phyloP scores from a whole-genome alignment of 2,797 vertebrate species.

The Huso huso region DNA sequence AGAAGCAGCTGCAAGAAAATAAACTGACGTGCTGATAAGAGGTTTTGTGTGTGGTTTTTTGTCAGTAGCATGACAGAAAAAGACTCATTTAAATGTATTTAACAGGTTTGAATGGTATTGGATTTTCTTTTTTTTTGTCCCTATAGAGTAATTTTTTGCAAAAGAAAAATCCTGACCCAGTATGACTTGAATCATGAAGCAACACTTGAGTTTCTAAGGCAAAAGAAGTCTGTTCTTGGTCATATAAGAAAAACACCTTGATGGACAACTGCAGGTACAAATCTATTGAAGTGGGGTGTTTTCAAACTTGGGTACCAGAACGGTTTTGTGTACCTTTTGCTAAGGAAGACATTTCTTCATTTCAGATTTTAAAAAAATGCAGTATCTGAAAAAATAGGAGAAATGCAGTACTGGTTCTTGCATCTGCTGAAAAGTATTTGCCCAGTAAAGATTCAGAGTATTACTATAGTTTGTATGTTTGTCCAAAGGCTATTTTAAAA shows the following conservation, averaged over 20 bases:
- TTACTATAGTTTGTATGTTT: no score
- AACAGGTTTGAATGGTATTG: no score
- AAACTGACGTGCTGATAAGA: no score
- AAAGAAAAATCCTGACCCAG: conserved; percentile 51
- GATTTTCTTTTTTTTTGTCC: not conserved
- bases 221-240: conserved; percentile 50
- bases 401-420: not conserved
- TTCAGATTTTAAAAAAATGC: not conserved
- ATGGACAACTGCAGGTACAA: conserved; percentile 63
- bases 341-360: not conserved
- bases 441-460: no score
- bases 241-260: conserved; percentile 47
- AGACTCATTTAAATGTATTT: not conserved
- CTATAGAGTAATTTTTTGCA: conserved; percentile 47
- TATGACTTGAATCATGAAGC: conserved; percentile 51
- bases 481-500: not conserved
- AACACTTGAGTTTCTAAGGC: conserved; percentile 52
- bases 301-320: no score
- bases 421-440: no score
- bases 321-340: no score
- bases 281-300: not conserved
- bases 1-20: no score
- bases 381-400: not conserved
- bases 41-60: not conserved
- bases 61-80: not conserved